These are phyloP conservation scores for Cetoscarus ocellatus DNA, from an alignment of 2,797 vertebrate genomes.

Conservation along the genomic window DNA sequence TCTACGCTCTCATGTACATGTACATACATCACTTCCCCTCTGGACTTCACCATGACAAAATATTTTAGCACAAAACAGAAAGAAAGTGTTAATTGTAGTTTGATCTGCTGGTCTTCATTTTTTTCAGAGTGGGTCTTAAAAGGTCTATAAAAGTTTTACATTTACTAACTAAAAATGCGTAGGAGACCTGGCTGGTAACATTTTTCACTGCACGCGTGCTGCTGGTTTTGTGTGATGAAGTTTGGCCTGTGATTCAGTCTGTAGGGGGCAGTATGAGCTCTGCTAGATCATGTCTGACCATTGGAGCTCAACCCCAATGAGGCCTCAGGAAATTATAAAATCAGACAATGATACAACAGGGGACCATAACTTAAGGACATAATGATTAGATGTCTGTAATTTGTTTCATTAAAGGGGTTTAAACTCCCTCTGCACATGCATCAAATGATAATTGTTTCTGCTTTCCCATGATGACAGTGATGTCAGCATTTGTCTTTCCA, in stretches of 20 bases:
- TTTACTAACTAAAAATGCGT: too few species aligned
- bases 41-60: too few species aligned
- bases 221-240: neutral
- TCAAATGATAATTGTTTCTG: neutral
- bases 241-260: slow-evolving; percentile 37
- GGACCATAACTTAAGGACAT: slow-evolving; percentile 19
- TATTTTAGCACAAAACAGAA: too few species aligned
- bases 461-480: neutral
- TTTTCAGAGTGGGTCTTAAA: too few species aligned
- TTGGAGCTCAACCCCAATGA: slow-evolving; percentile 30
- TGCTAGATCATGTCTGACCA: neutral
- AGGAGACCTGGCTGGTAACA: too few species aligned
- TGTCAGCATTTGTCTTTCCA: slow-evolving; percentile 16
- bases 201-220: too few species aligned
- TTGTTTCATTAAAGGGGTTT: slow-evolving; percentile 24
- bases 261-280: slow-evolving; percentile 70
- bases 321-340: slow-evolving; percentile 23
- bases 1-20: too few species aligned
- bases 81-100: too few species aligned
- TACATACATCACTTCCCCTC: too few species aligned
- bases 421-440: slow-evolving; percentile 12
- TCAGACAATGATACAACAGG: slow-evolving; percentile 13
- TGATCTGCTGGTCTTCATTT: too few species aligned
- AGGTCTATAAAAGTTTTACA: too few species aligned
- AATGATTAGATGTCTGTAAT: slow-evolving; percentile 16